Base-by-base conservation (phyloP, 2,888 invertebrate species). In the Falcaria lacertinaria region DNA sequence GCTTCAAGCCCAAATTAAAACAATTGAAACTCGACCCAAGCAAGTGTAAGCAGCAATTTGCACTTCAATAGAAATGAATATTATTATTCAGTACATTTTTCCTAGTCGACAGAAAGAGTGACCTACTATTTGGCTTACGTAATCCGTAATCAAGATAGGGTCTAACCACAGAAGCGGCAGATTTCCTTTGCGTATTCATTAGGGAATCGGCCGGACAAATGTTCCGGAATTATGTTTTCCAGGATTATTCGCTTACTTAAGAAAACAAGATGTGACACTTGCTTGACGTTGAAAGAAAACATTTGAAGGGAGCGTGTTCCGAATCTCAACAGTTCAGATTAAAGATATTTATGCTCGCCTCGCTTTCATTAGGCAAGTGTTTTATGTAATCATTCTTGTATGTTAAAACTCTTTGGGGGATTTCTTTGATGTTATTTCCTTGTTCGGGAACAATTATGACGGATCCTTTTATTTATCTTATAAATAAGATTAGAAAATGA, bases 71-170 rank as follows among this genome's bases (percentile, higher is more conserved):
- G 57, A 63, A 65, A 68, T n/a, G n/a, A n/a, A n/a, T n/a, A n/a
- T 25, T 72, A 76, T 73, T 71, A 77, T 74, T 74, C 68, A 69
- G 58, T 58, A 60, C 54, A 64, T 65, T 76, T 72, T 72, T 69
- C 71, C 65, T 69, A 65, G 56, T 56, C 64, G 35, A 60, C 58
- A 53, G 57, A 65, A 63, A 61, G 60, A 62, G 56, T 64, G 64
- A 64, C 69, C 67, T 62, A 71, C 75, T 74, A 71, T 45, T 55
- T 64, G 63, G 68, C 65, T 68, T 68, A 62, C 65, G 70, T 80
- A 81, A 84, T 83, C 78, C 75, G 74, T 78, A 76, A 82, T 80
- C 84, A 80, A 74, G 80, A 82, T 82, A 76, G 80, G 79, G 76
- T 80, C 77, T 68, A 49, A 53, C 60, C 55, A 54, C 52, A 54